Base-by-base conservation (phyloP, 2,113 vertebrate species). In the Erinaceus europaeus region DNA sequence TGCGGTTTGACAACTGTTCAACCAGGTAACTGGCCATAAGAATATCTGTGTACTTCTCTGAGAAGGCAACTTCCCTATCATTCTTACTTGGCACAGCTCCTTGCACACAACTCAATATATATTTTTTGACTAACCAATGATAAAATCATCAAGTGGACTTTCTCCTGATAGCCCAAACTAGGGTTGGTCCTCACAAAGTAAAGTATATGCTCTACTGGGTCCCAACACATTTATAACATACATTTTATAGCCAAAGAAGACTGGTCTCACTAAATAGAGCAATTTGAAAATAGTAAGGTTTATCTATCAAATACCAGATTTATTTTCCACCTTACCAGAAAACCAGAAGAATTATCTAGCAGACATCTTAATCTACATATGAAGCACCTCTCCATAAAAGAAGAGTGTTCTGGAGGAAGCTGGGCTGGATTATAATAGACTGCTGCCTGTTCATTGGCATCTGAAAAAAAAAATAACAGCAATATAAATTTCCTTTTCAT, bases 331-430 rank as follows among this genome's bases (percentile, higher is more conserved):
- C 97, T 86, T 89, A 99, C 99, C 97, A 99, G 97, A 84, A 99
- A 99, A 61, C 99, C 98, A 18, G 98, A 99, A 13, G 98, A 99
- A 95, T 98, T 99, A 97, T 99, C 98, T 87, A 99, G 93, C 1
- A 99, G 98, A 95, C 99, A 99, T 89, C 99, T 97, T 75, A 99
- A 98, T 79, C 99, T 97, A 90, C 98, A 99, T 50, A 99, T 83
- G 52, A 99, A 99, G 94, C 97, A 98, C 80, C 98, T 97, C 95
- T 99, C 98, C 96, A 99, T 97, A 94, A 98, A 98, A 32, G 97
- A 97, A 2, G 98, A 98, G 93, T 98, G 98, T 93, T 99, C 98
- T 7, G 98, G 98, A 90, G 98, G 98, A 91, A 99, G 98, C 64
- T 98, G 98, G 4, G 99, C 98, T 4, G 98, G 96, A 50, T 95